Evolutionary conservation across 1,140 invertebrate species (phyloP).

Genomic region (Rhizoglyphus robini): DNA sequence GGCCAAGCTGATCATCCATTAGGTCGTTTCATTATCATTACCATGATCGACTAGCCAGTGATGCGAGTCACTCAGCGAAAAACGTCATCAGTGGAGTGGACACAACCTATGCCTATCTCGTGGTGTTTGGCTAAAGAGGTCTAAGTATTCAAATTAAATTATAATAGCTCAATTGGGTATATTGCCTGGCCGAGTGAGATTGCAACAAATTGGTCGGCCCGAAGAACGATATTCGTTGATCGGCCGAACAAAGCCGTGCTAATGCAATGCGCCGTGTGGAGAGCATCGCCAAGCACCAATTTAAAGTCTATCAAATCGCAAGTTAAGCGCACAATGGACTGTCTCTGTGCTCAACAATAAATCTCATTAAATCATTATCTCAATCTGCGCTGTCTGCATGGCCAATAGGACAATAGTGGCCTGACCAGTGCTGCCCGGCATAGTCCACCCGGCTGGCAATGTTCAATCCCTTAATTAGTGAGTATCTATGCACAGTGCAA

Average conservation of each 20-base stretch:
- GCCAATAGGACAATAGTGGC: not conserved
- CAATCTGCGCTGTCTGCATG: not conserved
- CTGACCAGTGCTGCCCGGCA: no score
- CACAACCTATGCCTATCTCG: no score
- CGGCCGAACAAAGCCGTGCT: no score
- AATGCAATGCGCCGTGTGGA: no score
- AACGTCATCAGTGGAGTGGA: no score
- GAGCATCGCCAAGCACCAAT: not conserved
- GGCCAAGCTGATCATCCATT: no score
- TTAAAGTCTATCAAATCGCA: constrained; percentile 10
- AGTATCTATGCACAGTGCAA: no score
- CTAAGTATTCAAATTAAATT: constrained; percentile 11
- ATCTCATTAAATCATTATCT: constrained; percentile 9
- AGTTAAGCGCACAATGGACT: constrained; percentile 3
- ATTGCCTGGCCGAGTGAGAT: not conserved
- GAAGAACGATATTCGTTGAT: not conserved
- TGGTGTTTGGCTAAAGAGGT: not conserved
- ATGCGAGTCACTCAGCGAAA: no score
- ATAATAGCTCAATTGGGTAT: constrained; percentile 8
- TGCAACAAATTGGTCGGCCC: not conserved
- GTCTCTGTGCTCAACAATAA: not conserved
- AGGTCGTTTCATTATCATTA: no score
- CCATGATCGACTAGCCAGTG: no score
- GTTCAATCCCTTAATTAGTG: no score
- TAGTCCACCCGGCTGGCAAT: no score